These are phyloP conservation scores for Labrus mixtus DNA, from an alignment of 2,113 vertebrate species.

Conservation along the genomic window DNA sequence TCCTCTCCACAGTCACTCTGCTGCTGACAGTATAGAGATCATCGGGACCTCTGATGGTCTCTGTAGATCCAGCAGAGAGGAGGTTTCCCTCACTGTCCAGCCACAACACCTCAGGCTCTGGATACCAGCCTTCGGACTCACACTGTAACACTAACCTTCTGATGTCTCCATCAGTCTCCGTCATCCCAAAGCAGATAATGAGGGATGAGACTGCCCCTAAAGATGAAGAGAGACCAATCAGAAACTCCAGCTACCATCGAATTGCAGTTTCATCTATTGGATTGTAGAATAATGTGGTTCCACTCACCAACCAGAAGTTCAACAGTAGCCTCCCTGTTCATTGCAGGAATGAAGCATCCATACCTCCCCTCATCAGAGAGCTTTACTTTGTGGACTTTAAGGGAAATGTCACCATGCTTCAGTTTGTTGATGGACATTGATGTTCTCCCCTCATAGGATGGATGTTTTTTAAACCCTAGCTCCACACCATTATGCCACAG, in stretches of 20 bases:
- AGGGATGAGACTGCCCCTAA: neutral
- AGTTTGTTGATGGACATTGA: neutral
- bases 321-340: neutral
- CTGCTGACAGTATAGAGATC: too few species aligned
- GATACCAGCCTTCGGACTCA: neutral
- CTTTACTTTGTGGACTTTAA: neutral
- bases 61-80: too few species aligned
- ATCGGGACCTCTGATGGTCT: too few species aligned
- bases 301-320: slow-evolving; percentile 2
- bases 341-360: neutral
- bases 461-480: neutral
- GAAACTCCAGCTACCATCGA: too few species aligned
- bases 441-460: neutral
- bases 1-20: too few species aligned
- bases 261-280: too few species aligned
- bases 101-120: slow-evolving; percentile 1
- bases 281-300: too few species aligned
- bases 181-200: neutral
- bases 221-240: too few species aligned
- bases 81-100: neutral
- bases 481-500: neutral
- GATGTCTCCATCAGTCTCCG: neutral
- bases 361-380: neutral
- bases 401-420: neutral
- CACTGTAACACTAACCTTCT: neutral